Conservation (phyloP, 2,888 invertebrate species). For the Drosophila rubida region DNA sequence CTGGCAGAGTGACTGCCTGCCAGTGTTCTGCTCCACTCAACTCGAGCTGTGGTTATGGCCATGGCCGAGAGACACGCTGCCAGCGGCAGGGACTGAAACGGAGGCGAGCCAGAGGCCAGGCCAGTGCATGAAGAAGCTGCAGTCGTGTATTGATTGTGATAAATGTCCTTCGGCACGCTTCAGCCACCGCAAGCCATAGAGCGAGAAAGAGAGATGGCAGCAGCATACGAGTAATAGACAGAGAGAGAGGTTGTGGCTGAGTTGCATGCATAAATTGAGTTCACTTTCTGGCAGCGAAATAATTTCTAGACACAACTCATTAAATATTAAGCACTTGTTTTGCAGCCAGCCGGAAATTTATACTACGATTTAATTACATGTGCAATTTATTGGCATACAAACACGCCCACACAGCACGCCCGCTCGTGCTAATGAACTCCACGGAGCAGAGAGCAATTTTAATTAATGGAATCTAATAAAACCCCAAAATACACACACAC, state of each 20-base stretch:
- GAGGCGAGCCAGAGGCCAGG: slow-evolving; percentile 34
- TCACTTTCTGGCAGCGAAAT: slow-evolving; percentile 39
- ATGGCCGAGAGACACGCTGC: slow-evolving; percentile 18
- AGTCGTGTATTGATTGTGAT: slow-evolving; percentile 74
- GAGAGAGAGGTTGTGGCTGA: slow-evolving; percentile 29
- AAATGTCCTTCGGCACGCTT: slow-evolving; percentile 70
- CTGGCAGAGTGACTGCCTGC: slow-evolving; percentile 6
- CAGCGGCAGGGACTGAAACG: background rate
- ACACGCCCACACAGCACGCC: slow-evolving; percentile 26
- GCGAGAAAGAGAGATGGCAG: background rate
- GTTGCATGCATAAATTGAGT: slow-evolving; percentile 41
- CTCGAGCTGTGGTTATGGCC: slow-evolving; percentile 24
- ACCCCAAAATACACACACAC: slow-evolving; percentile 31
- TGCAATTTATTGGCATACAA: slow-evolving; percentile 50
- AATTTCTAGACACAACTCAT: slow-evolving; percentile 64
- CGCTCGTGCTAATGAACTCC: slow-evolving; percentile 54
- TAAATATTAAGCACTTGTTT: slow-evolving; percentile 65
- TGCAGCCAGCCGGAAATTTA: slow-evolving; percentile 56
- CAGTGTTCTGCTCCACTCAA: background rate
- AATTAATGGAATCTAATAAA: slow-evolving; percentile 72
- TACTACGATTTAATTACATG: slow-evolving; percentile 58
- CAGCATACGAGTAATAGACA: background rate
- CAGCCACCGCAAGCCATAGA: slow-evolving; percentile 43
- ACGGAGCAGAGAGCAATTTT: slow-evolving; percentile 60
- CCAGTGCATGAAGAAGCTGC: slow-evolving; percentile 38